Percentiles rank a stretch among this genome's conserved stretches.
Evolutionary conservation across 2,113 vertebrate genomes (phyloP).

Genomic region (Thalassoma bifasciatum): DNA sequence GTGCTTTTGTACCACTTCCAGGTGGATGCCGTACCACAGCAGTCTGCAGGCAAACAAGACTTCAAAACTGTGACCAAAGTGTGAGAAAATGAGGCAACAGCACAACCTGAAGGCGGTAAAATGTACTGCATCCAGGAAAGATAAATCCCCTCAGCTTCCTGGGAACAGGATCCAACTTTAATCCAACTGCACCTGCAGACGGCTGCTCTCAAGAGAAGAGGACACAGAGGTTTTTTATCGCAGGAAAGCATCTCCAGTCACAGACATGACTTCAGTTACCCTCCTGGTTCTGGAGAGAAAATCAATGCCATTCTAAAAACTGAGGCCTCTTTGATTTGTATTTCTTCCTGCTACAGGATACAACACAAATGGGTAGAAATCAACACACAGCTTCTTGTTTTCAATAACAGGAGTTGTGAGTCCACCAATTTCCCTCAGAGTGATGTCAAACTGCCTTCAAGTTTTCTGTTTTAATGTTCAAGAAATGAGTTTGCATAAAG

Average conservation of each 20-base stretch:
- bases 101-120: conserved; percentile 29
- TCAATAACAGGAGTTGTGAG: too few species aligned
- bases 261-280: too few species aligned
- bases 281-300: too few species aligned
- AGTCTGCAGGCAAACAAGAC: conserved; percentile 40
- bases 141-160: not conserved
- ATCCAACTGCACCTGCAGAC: not conserved
- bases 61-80: not conserved
- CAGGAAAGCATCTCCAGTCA: too few species aligned
- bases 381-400: too few species aligned
- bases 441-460: too few species aligned
- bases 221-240: not conserved
- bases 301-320: not conserved
- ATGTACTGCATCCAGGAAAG: conserved; percentile 1
- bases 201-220: not conserved
- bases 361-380: too few species aligned
- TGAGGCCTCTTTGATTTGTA: not conserved
- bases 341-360: not conserved
- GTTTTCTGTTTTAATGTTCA: too few species aligned
- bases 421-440: too few species aligned
- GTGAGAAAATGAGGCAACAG: conserved; percentile 41
- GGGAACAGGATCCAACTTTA: not conserved
- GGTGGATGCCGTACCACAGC: conserved; percentile 64
- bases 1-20: conserved; percentile 78
- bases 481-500: not conserved